A percentile compares a stretch with the other conserved stretches of the same genome.
phyloP scores from a whole-genome alignment of 1,140 invertebrate genomes.

The Pygmarrhopalites habei region DNA sequence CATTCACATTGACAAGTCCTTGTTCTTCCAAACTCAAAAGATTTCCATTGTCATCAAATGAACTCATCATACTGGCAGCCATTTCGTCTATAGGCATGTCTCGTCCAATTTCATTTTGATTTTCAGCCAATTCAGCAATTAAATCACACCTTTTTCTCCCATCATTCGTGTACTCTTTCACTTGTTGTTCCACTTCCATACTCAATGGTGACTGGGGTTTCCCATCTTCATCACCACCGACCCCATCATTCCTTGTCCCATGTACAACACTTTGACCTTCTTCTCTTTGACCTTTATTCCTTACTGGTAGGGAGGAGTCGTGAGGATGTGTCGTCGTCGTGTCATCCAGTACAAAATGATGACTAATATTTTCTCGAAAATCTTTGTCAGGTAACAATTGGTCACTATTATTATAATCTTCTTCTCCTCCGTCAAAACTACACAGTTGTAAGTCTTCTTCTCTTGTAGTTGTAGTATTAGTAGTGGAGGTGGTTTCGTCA shows the following conservation, averaged over 20 bases:
- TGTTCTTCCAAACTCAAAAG: conserved; percentile 19
- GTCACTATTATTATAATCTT: not conserved
- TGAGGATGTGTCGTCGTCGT: too few species aligned
- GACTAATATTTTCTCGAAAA: not conserved
- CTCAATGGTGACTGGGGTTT: not conserved
- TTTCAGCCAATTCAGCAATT: not conserved
- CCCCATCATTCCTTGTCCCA: not conserved
- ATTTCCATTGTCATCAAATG: conserved; percentile 38
- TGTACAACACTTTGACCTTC: not conserved
- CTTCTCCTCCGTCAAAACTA: not conserved
- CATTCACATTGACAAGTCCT: too few species aligned
- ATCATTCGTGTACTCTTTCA: not conserved
- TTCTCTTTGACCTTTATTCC: not conserved
- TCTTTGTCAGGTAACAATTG: not conserved
- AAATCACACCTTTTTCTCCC: not conserved
- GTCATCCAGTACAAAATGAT: not conserved
- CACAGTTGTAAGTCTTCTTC: not conserved
- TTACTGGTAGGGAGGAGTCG: too few species aligned
- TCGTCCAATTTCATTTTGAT: not conserved
- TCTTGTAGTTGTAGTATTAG: not conserved
- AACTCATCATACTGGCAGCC: conserved; percentile 6
- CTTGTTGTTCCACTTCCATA: not conserved
- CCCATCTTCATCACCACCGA: not conserved
- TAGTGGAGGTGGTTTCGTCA: not conserved
- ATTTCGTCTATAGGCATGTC: not conserved